Percentiles rank a stretch among this genome's conserved stretches.
These are phyloP conservation scores for Drosophila neocordata DNA, from an alignment of 1,140 invertebrate genomes.

Conservation along the genomic window DNA sequence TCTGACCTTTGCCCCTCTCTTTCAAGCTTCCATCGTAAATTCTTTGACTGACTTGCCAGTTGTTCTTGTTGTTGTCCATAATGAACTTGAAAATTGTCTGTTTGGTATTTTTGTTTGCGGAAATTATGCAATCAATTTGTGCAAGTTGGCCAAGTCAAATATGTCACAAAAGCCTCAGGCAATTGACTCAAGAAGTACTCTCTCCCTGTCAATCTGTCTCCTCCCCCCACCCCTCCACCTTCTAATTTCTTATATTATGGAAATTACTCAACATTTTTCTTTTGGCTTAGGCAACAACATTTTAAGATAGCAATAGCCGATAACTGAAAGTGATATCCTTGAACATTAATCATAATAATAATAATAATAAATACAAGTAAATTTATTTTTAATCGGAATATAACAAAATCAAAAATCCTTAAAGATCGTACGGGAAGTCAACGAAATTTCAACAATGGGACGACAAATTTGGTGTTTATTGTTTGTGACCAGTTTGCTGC, in stretches of 20 bases:
- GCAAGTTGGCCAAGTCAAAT: slow-evolving; percentile 65
- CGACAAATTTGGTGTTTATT: slow-evolving; percentile 60
- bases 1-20: slow-evolving; percentile 16
- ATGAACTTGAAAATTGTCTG: slow-evolving; percentile 70
- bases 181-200: slow-evolving; percentile 18
- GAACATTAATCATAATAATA: slow-evolving; percentile 9
- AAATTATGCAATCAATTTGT: slow-evolving; percentile 79
- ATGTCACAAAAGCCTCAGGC: slow-evolving; percentile 41
- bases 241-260: slow-evolving; percentile 7
- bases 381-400: slow-evolving; percentile 3
- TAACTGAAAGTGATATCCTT: slow-evolving; percentile 4
- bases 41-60: slow-evolving; percentile 33
- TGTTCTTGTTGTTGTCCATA: slow-evolving; percentile 36
- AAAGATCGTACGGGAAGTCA: slow-evolving; percentile 13
- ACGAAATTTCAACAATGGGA: slow-evolving; percentile 41
- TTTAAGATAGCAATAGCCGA: background rate
- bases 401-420: background rate
- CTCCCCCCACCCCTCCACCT: too few species aligned
- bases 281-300: background rate
- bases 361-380: background rate
- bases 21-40: background rate
- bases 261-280: slow-evolving; percentile 23
- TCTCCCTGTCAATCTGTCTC: background rate
- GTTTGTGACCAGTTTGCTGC: slow-evolving; percentile 65
- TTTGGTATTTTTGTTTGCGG: slow-evolving; percentile 58